Percentiles rank a stretch among this genome's conserved stretches.
Conservation (phyloP, 2,888 invertebrate genomes). For the Euzetes globulus region DNA sequence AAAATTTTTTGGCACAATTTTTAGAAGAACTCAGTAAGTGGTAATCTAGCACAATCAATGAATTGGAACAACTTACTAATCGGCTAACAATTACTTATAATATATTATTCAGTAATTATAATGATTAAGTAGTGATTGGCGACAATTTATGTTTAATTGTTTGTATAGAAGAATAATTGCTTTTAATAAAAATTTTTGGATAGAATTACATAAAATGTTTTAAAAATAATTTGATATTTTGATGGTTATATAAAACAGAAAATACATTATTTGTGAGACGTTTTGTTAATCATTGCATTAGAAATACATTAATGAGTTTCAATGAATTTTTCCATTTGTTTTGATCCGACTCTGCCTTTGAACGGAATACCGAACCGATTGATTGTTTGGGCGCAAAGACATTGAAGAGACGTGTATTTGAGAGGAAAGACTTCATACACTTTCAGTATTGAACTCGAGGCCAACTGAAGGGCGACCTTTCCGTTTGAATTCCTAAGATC, state of each 20-base stretch:
- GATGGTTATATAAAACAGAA: neutral
- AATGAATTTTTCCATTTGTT: constrained; percentile 44
- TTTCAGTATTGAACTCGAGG: constrained; percentile 52
- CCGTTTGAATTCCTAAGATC: constrained; percentile 70
- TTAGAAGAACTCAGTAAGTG: too few species aligned
- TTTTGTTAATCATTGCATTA: neutral
- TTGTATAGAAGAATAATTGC: neutral
- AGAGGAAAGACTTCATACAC: constrained; percentile 60
- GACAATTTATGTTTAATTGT: constrained; percentile 46
- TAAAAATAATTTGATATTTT: neutral
- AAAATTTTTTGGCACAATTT: too few species aligned
- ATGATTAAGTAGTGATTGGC: too few species aligned
- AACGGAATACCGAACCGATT: constrained; percentile 45
- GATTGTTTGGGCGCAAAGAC: constrained; percentile 74
- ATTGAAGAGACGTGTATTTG: constrained; percentile 69
- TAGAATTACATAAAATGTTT: neutral
- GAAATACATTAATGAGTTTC: constrained; percentile 42
- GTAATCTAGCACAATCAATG: too few species aligned
- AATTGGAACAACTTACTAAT: too few species aligned
- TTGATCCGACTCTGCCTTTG: constrained; percentile 43
- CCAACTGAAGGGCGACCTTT: constrained; percentile 64
- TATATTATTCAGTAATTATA: too few species aligned
- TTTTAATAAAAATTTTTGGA: neutral
- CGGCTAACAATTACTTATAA: too few species aligned
- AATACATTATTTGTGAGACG: too few species aligned